These are phyloP conservation scores for Diplazon laetatorius DNA, from an alignment of 2,888 invertebrate genomes.

Conservation along the genomic window DNA sequence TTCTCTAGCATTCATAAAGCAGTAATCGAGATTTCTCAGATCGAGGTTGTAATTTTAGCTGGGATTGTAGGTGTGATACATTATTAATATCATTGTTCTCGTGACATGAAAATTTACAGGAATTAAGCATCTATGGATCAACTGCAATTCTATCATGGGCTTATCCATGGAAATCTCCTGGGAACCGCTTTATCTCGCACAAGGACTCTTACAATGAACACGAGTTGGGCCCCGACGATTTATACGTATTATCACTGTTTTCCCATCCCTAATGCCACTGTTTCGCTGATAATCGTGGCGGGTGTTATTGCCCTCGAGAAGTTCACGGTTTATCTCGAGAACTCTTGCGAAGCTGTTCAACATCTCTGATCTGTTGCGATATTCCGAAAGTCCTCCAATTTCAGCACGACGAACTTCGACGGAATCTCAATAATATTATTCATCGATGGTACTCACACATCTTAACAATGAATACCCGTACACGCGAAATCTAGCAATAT, in stretches of 20 bases:
- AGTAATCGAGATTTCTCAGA: too few species aligned
- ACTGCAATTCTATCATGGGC: background rate
- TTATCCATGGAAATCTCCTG: background rate
- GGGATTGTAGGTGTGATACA: too few species aligned
- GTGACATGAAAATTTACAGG: conserved; percentile 64
- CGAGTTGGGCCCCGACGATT: background rate
- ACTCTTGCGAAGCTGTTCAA: background rate
- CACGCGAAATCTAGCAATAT: background rate
- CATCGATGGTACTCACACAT: background rate
- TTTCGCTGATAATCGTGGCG: background rate
- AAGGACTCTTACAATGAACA: background rate
- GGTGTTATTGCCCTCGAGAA: background rate
- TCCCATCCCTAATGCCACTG: background rate
- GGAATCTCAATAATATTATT: background rate
- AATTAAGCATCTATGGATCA: conserved; percentile 48
- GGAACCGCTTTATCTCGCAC: background rate
- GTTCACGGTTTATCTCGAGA: background rate
- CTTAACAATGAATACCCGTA: background rate
- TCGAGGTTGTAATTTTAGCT: too few species aligned
- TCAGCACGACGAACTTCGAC: background rate
- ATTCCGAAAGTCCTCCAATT: too few species aligned
- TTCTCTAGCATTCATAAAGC: too few species aligned
- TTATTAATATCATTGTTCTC: conserved; percentile 57
- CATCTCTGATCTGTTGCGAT: background rate
- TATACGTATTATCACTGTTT: background rate